Base-by-base conservation (phyloP, 2,797 vertebrate species). In the Danio kyathit region DNA sequence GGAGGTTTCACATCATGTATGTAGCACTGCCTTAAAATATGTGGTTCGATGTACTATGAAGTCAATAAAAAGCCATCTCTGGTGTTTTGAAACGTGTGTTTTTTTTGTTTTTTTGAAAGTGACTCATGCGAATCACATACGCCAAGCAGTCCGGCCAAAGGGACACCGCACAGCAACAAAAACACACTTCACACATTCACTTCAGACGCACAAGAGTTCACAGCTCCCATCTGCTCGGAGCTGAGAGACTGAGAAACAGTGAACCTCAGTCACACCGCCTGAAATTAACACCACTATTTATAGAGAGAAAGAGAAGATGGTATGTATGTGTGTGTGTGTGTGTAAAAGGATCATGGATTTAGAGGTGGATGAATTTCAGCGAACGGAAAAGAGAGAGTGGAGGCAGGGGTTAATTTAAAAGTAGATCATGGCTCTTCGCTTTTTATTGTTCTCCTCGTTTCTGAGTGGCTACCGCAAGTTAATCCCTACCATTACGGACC, bases 281-380 rank as follows among this genome's bases (percentile, higher is more conserved):
- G 90, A 93, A 93, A 93, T 94, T 93, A 93, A 91, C 92, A 89
- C 87, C 65, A 59, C 88, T 93, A 93, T 93, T 94, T 91, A 92
- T 93, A 91, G 91, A 91, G 81, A 81, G 86, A 86, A 83, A 76
- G 82, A 82, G 67, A 71, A 80, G 63, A 56, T 41, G 77, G 44
- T 29, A 29, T 29, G 29, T 29, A 29, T 72, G 60, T 46, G 40
- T 12, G 59, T 19, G 65, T 76, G 19, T 49, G n/a, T n/a, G n/a
- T n/a, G 19, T 49, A 43, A 73, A 46, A 44, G 52, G 46, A 74
- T 66, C 8, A 52, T 2, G 14, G 40, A 71, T 61, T 79, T 61
- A 61, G 3, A 71, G 56, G 38, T 63, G 48, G 29, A 74, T 60
- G 17, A 21, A 73, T 71, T 59, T 79, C 40, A 8, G 17, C 10